A percentile compares a stretch with the other conserved stretches of the same genome.
phyloP scores from a whole-genome alignment of 2,888 invertebrate species.

The Pherbina coryleti region DNA sequence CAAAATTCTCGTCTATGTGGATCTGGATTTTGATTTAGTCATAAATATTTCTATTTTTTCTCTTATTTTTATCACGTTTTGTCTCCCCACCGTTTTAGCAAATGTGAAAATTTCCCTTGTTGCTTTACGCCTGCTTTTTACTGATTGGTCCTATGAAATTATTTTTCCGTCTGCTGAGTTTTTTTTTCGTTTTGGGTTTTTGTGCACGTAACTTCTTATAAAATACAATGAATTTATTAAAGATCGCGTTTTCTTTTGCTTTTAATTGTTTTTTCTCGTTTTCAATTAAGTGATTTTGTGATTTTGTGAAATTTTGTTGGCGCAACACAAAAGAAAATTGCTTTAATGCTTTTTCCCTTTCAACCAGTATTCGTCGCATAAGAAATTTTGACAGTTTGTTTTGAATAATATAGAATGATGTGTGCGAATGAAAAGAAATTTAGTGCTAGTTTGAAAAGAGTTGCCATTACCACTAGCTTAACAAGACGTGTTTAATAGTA shows the following conservation, averaged over 20 bases:
- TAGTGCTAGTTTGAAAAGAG: no score
- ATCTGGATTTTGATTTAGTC: not conserved
- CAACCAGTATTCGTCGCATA: conserved; percentile 9
- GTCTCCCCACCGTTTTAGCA: not conserved
- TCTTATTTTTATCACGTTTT: not conserved
- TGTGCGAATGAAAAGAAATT: no score
- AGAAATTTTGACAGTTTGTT: conserved; percentile 30
- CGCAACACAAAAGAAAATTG: conserved; percentile 33
- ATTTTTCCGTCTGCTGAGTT: conserved; percentile 19
- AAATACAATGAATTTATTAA: conserved; percentile 34
- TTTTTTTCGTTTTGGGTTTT: not conserved
- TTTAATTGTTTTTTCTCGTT: conserved; percentile 24
- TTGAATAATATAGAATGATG: not conserved
- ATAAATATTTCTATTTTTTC: not conserved
- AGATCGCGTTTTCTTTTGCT: conserved; percentile 6
- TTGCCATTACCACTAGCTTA: no score
- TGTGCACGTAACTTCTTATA: conserved; percentile 15
- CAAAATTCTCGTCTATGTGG: not conserved
- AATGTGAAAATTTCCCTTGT: conserved; percentile 30
- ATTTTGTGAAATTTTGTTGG: conserved; percentile 38
- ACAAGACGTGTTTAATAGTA: no score
- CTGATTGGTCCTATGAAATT: not conserved
- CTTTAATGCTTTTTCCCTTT: conserved; percentile 21
- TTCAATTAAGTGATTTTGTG: conserved; percentile 28
- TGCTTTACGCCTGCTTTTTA: conserved; percentile 23